Conservation (phyloP, 2,113 vertebrate species). For the Lipotes vexillifer region DNA sequence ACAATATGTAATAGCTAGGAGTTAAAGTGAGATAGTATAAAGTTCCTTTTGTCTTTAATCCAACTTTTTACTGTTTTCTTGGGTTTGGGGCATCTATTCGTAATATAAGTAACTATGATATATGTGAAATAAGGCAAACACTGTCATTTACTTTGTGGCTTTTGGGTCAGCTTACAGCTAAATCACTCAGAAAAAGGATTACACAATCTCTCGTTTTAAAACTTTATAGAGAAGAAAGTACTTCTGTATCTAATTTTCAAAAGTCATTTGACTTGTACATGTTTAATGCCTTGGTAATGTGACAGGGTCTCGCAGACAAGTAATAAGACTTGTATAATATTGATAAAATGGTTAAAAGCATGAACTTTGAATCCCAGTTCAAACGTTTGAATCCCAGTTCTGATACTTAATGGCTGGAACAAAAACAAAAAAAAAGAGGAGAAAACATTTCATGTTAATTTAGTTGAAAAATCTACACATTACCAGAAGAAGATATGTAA, state of each 20-base stretch:
- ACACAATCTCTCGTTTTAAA: background rate
- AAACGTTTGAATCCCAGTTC: too few species aligned
- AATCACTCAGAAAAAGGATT: background rate
- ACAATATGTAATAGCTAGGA: background rate
- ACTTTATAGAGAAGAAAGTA: background rate
- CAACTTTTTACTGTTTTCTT: background rate
- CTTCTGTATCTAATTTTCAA: background rate
- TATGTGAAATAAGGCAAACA: background rate
- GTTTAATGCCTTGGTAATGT: background rate
- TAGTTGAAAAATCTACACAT: background rate
- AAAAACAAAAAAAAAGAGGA: background rate
- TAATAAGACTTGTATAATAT: background rate
- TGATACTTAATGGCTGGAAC: background rate
- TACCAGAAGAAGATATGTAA: background rate
- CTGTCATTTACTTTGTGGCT: background rate
- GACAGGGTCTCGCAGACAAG: background rate
- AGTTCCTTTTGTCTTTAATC: background rate
- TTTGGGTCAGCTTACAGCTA: background rate
- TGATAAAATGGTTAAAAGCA: background rate
- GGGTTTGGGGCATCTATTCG: background rate
- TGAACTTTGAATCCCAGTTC: background rate
- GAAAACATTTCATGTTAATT: background rate
- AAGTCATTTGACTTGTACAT: background rate
- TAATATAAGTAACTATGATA: background rate
- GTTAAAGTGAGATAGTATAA: background rate